Base-by-base conservation (phyloP, 2,888 invertebrate species). In the Lingula anatina region DNA sequence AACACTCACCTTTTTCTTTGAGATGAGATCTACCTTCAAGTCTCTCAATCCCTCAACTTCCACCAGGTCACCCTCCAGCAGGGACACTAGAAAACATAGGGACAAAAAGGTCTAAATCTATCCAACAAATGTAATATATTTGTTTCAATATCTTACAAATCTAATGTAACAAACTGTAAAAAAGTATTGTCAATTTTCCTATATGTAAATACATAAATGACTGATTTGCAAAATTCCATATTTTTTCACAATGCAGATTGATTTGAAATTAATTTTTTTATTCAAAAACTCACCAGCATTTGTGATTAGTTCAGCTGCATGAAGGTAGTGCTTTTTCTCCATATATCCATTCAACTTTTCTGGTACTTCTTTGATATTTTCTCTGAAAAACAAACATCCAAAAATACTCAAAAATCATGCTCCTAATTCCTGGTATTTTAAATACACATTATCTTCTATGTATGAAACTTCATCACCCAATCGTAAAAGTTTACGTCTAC, bases 21-120 rank as follows among this genome's bases (percentile, higher is more conserved):
- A 71, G 60, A 88, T 84, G 43, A 94, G 76, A 62, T 92, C 90
- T 40, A 80, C 80, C 49, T 87, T 83, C 3, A 93, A 82, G 68
- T 92, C 88, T 55, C 86, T 82, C 25, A 95, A 79, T 3, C 90
- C 94, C 66, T 90, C 89, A 0, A 94, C 89, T 49, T 86, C 87
- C 47, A 86, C 84, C 26, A 94, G 79, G 28, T 85, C 85, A 9
- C 86, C 87, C 67, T 86, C 85, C 31, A 87, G 83, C 49, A 84
- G 79, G 18, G 83, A 78, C 5, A 89, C 88, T 59, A 85, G 26
- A 53, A 58, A 35, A 47, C 20, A 51, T 43, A 54, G n/a, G 26
- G 28, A 37, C 25, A 35, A 20, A 24, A 21, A 49, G 42, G 12
- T 18, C 15, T 15, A 39, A 39, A 12, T 15, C 9, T 39, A 15